Evolutionary conservation across 1,140 invertebrate species (phyloP), one percentile per base, ranked within the genome.

Genomic region (Solenopsis invicta): DNA sequence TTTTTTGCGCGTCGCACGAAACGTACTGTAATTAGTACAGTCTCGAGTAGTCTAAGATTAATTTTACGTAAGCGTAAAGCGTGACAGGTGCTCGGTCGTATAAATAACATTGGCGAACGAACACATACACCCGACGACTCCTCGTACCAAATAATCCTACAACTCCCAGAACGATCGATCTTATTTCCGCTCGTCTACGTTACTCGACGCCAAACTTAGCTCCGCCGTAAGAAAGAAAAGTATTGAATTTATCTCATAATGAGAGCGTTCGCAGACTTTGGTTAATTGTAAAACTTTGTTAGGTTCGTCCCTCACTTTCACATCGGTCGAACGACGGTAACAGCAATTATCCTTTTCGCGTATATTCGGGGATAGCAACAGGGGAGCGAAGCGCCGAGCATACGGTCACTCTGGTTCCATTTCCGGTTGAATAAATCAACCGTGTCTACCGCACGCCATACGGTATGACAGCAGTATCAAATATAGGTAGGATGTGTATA

Each of bases 391-490:
- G 34, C 69, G 16, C 12, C 29, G 54, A 74, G 54, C 24, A 13
- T 8, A 80, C n/a, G 80, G 69, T 84, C 80, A 84, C 29, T 84
- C 54, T 34, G 50, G 18, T 74, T 74, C 29, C 69, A 84, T 84
- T 84, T 84, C 85, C 62, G 54, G 48, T 59, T 81, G 76, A 82
- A 86, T 86, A 82, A 86, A 81, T 86, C 77, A 80, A 59, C 37
- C 13, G 37, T 81, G 56, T 86, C 75, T 69, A 64, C 45, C 82
- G 59, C 59, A 59, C 45, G 64, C 16, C 67, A 18, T 37, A 16
- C 24, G 48, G 48, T 45, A 37, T 64, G 48, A 48, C 77, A 29
- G 48, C 29, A 76, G 29, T 76, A 74, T 85, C 81, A 76, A 74
- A 61, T 85, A 66, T 78, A 52, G 37, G 16, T 48, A 74, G 18